phyloP scores from a whole-genome alignment of 2,888 invertebrate genomes.

The Tanytarsus gracilentus region DNA sequence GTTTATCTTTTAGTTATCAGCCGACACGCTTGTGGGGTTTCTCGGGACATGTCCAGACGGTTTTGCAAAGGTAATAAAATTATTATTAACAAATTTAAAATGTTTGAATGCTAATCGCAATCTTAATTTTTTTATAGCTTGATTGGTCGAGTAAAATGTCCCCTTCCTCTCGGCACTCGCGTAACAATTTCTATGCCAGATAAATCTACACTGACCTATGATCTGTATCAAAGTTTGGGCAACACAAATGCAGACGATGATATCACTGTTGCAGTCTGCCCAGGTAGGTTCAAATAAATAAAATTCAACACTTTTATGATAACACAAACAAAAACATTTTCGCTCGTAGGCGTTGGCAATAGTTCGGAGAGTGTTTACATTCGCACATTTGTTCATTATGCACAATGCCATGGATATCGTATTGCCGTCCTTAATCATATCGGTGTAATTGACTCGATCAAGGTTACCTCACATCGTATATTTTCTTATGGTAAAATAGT shows the following conservation, averaged over 20 bases:
- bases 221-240: constrained; percentile 72
- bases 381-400: constrained; percentile 84
- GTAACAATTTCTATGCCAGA: constrained; percentile 67
- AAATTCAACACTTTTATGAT: no score
- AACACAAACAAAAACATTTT: no score
- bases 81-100: no score
- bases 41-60: constrained; percentile 90
- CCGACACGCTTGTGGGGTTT: constrained; percentile 91
- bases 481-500: constrained; percentile 72
- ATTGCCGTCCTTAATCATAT: constrained; percentile 92
- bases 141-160: constrained; percentile 76
- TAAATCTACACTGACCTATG: constrained; percentile 85
- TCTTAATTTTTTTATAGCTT: no score
- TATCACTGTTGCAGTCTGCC: constrained; percentile 77
- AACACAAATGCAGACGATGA: constrained; percentile 52
- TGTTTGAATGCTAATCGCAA: no score
- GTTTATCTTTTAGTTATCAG: constrained; percentile 59
- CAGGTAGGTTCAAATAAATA: no score
- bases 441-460: constrained; percentile 76
- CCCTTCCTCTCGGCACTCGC: constrained; percentile 78
- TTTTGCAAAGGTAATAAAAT: no score
- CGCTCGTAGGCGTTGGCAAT: constrained; percentile 89
- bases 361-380: constrained; percentile 92
- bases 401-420: constrained; percentile 82
- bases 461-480: constrained; percentile 77